Percentiles rank a stretch among this genome's conserved stretches.
These are phyloP conservation scores for Actinia equina DNA, from an alignment of 64 coral and sea anemone genomes.

Conservation along the genomic window DNA sequence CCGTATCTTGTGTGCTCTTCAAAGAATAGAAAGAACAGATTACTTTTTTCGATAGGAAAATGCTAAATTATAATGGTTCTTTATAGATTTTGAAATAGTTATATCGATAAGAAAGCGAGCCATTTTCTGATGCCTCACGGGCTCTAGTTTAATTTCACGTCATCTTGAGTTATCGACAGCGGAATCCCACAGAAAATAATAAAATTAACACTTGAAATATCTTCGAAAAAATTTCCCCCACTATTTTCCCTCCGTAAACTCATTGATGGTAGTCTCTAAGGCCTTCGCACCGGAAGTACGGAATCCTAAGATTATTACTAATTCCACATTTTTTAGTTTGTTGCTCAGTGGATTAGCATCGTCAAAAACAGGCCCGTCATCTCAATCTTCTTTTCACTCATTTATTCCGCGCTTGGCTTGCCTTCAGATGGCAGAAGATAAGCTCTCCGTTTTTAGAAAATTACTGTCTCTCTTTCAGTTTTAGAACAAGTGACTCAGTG, in stretches of 20 bases:
- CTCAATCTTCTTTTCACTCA: slow-evolving; percentile 2
- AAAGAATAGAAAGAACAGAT: slow-evolving; percentile 4
- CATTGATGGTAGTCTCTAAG: not conserved
- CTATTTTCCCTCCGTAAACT: not conserved
- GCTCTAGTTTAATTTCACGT: not conserved
- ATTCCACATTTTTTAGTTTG: slow-evolving; percentile 4
- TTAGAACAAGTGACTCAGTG: not conserved
- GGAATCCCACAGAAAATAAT: not conserved
- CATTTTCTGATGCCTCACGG: not conserved
- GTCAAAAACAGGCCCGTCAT: not conserved
- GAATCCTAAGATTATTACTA: not conserved
- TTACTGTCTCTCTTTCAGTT: not conserved
- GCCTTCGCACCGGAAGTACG: not conserved
- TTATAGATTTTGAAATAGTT: not conserved
- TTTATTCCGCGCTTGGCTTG: not conserved
- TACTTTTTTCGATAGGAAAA: slow-evolving; percentile 12
- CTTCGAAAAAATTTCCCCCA: not conserved
- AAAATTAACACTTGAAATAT: slow-evolving; percentile 3
- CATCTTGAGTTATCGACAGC: not conserved
- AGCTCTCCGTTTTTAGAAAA: not conserved
- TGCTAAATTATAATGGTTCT: not conserved
- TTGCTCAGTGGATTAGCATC: slow-evolving; percentile 13
- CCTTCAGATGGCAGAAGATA: not conserved
- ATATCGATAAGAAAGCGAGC: not conserved
- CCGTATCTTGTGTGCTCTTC: slow-evolving; percentile 17